Evolutionary conservation across 2,113 vertebrate genomes (phyloP).

Genomic region (Cryptotis parvus): DNA sequence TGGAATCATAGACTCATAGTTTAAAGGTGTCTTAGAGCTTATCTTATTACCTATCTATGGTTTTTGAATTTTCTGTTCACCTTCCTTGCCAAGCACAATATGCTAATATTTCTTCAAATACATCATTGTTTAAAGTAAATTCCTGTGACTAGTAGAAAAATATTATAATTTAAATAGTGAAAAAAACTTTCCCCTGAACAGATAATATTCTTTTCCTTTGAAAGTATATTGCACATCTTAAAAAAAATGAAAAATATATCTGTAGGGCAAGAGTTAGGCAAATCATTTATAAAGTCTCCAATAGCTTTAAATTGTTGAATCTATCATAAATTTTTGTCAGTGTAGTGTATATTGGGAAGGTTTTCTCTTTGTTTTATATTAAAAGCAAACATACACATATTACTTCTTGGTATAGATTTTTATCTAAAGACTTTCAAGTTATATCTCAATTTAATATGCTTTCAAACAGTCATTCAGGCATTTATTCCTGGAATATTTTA

Average conservation of each 20-base stretch:
- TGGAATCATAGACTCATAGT: conserved; percentile 34
- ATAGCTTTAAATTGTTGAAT: background rate
- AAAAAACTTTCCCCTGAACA: background rate
- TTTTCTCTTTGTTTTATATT: conserved; percentile 39
- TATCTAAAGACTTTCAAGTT: background rate
- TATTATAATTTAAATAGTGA: conserved; percentile 30
- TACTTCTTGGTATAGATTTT: background rate
- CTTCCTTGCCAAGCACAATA: conserved; percentile 49
- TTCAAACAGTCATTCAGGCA: background rate
- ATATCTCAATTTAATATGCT: conserved; percentile 7
- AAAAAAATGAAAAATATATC: conserved; percentile 25
- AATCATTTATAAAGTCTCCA: background rate
- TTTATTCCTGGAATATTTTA: conserved; percentile 32
- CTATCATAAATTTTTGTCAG: background rate
- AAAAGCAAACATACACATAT: background rate
- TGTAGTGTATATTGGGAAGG: background rate
- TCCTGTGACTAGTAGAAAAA: conserved; percentile 43
- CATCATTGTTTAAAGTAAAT: background rate
- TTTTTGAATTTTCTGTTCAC: conserved; percentile 61
- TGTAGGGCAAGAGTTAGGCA: background rate
- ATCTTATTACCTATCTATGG: background rate
- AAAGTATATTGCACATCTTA: background rate
- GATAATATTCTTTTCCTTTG: background rate
- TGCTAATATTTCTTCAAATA: conserved; percentile 55
- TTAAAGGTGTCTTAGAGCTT: conserved; percentile 12